These are phyloP conservation scores for Chlamydotis undulata DNA, from an alignment of 2,113 vertebrate species.

Conservation along the genomic window DNA sequence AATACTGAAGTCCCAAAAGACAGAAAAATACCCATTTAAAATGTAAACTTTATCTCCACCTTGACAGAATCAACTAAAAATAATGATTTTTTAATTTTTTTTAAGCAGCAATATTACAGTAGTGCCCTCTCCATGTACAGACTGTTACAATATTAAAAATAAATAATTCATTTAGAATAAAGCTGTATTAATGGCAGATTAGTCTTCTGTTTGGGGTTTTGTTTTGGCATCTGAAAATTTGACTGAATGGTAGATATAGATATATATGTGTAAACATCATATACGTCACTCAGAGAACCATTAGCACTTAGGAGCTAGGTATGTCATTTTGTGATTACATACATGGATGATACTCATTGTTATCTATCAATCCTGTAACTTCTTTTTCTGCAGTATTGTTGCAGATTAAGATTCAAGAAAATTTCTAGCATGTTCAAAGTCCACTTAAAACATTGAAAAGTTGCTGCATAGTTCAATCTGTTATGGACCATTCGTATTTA, in stretches of 20 bases:
- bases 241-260: neutral
- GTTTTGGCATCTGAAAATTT: neutral
- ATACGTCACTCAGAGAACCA: neutral
- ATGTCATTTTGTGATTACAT: neutral
- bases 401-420: neutral
- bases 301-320: neutral
- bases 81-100: neutral
- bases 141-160: neutral
- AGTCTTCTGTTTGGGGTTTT: neutral
- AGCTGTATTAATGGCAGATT: neutral
- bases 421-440: neutral
- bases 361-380: neutral
- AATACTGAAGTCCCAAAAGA: neutral
- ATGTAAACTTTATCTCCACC: neutral
- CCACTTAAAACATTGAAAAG: neutral
- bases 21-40: neutral
- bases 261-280: neutral
- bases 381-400: neutral
- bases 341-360: neutral
- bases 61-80: neutral
- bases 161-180: neutral
- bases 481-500: neutral
- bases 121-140: fast-evolving
- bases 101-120: neutral
- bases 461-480: neutral